Percentiles rank a stretch among this genome's conserved stretches.
phyloP scores from a whole-genome alignment of 2,888 invertebrate genomes.

The Chrysina gloriosa region DNA sequence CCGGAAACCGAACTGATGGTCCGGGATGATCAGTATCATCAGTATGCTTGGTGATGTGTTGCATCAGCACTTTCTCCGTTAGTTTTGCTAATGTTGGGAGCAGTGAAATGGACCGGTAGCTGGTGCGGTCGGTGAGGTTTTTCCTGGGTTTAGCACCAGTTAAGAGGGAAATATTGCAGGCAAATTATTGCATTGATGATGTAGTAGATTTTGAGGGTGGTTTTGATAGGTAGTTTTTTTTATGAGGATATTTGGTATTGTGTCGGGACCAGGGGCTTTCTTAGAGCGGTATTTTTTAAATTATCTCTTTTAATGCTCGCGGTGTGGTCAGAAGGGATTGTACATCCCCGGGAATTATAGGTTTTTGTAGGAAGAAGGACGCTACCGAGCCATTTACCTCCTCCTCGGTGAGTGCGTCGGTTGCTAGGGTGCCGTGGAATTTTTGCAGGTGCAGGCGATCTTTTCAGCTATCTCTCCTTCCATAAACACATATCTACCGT shows the following conservation, averaged over 20 bases:
- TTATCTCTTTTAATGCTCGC: too few relatives aligned
- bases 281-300: too few relatives aligned
- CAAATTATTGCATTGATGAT: constrained; percentile 47
- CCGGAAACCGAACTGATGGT: constrained; percentile 55
- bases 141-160: too few relatives aligned
- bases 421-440: neutral
- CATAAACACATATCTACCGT: neutral
- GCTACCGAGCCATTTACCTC: neutral
- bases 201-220: constrained; percentile 18
- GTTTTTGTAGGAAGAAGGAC: too few relatives aligned
- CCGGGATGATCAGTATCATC: constrained; percentile 45
- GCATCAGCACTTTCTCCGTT: constrained; percentile 40
- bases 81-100: constrained; percentile 13
- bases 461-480: neutral
- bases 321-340: too few relatives aligned
- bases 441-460: neutral
- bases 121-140: too few relatives aligned
- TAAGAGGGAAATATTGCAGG: constrained; percentile 43
- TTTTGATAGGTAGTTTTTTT: neutral
- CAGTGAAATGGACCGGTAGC: constrained; percentile 43
- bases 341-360: too few relatives aligned
- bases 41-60: constrained; percentile 21
- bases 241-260: neutral
- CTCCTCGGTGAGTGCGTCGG: neutral
- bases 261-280: neutral